Evolutionary conservation across 2,797 vertebrate species (phyloP), one percentile per base, ranked within the genome.

Genomic region (Pelobates cultripes): DNA sequence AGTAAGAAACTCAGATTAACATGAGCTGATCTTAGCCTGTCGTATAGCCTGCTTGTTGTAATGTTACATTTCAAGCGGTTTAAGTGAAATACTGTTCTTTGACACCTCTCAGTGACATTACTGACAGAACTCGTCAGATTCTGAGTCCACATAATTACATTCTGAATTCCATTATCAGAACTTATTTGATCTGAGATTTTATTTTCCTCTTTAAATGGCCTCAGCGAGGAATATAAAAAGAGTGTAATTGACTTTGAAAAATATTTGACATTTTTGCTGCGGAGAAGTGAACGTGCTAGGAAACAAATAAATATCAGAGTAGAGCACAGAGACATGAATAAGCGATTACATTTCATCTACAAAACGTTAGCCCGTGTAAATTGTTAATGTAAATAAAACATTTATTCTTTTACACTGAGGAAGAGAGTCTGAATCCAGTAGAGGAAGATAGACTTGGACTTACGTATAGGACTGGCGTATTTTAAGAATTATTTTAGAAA

Each of bases 201-300:
- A 77, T 83, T 83, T 78, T 78, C 75, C 76, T 44, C 77, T 70
- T 74, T 78, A 78, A 78, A 78, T 9, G 70, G 17, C 64, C 63
- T 6, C 75, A 74, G 75, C 64, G 53, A 74, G 76, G 28, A 78
- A 70, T 78, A 67, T 83, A 83, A 78, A 78, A 78, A 78, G 81
- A 78, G 64, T 43, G 70, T 83, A 83, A 83, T 83, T 83, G 81
- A 78, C 81, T 83, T 83, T 78, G 75, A 83, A 74, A 83, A 83
- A 73, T 83, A 83, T 83, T 83, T 74, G 81, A 78, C 75, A 78
- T 83, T 83, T 78, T 83, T 53, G 73, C 76, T 70, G 70, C 51
- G 17, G 43, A 74, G 64, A 78, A 74, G 44, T 70, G 70, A 78
- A 78, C 17, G 71, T 83, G 76, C 7, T 6, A 78, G 14, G 53